Conservation (phyloP, 2,888 invertebrate species). For the Dyspetes luteomarginatus region DNA sequence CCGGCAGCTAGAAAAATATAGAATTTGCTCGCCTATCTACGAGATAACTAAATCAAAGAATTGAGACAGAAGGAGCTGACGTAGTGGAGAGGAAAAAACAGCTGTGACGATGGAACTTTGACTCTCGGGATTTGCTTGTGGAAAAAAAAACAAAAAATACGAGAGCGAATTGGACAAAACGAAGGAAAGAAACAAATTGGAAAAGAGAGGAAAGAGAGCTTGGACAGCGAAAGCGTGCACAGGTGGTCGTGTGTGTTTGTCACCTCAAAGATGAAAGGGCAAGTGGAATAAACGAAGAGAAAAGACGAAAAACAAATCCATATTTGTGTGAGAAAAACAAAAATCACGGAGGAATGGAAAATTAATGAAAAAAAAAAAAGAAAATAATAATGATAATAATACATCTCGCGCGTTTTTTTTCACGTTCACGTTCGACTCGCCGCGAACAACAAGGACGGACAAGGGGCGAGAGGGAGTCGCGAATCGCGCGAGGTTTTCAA, state of each 20-base stretch:
- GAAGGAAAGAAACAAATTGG: conserved; percentile 13
- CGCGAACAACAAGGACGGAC: conserved; percentile 65
- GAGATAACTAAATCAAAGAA: conserved; percentile 67
- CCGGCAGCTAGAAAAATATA: conserved; percentile 78
- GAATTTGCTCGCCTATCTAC: conserved; percentile 75
- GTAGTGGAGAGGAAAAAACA: not conserved
- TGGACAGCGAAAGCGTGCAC: conserved; percentile 32
- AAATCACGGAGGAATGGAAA: conserved; percentile 33
- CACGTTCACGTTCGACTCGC: conserved; percentile 57
- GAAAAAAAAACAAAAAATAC: conserved; percentile 6
- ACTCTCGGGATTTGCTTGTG: not conserved
- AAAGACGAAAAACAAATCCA: not conserved
- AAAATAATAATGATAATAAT: conserved; percentile 19
- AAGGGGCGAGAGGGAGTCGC: conserved; percentile 55
- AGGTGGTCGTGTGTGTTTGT: conserved; percentile 37
- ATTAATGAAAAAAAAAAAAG: not conserved
- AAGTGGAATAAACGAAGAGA: not conserved
- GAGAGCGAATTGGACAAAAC: not conserved
- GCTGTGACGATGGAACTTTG: conserved; percentile 42
- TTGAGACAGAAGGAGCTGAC: not conserved
- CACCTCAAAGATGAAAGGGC: conserved; percentile 29
- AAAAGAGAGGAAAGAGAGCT: conserved; percentile 12
- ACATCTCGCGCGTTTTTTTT: conserved; percentile 46
- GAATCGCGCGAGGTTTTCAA: conserved; percentile 54
- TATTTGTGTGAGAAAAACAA: conserved; percentile 7